Base-by-base conservation (phyloP, 2,888 invertebrate genomes). In the Petrolisthes cinctipes region DNA sequence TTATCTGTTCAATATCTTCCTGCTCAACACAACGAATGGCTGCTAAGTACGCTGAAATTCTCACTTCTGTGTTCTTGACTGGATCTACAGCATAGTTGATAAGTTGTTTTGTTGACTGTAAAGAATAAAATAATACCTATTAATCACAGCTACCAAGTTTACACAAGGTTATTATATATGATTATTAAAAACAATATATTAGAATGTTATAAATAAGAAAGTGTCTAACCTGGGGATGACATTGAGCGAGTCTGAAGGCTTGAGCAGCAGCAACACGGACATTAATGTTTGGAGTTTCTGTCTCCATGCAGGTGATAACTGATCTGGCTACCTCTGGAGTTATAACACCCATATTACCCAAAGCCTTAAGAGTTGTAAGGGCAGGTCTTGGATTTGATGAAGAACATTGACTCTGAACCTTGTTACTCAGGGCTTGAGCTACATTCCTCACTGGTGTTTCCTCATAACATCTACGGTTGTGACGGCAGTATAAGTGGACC, bases 281-380 rank as follows among this genome's bases (percentile, higher is more conserved):
- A 23, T 61, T 85, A 14, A 68, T 54, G 14, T 78, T 23, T 5
- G 79, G 66, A 0, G 56, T 56, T n/a, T 82, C 68, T 20, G 20
- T 76, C 53, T 79, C 68, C 57, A 89, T 82, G 53, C 82, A 83
- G 9, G 61, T 56, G 5, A 82, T 56, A n/a, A 85, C 83, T 14
- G 83, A 53, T 3, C 20, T n/a, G 4, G 71, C 66, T 14, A 75
- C 75, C 11, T 80, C 85, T 14, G 66, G 37, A 4, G 80, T 87
- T 61, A 89, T 85, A 17, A 83, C 79, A 9, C 89, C 85, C 82
- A 89, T 87, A 73, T 90, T 90, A 54, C 89, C 90, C 6, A 87
- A 20, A 9, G 87, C 75, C 61, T 90, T 90, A 6, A 90, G 66
- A 11, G 87, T 37, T 17, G 82, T 11, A 4, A 90, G 71, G 5